These are phyloP conservation scores for Phataginus tetradactyla DNA, from an alignment of 2,797 vertebrate species.

Conservation along the genomic window DNA sequence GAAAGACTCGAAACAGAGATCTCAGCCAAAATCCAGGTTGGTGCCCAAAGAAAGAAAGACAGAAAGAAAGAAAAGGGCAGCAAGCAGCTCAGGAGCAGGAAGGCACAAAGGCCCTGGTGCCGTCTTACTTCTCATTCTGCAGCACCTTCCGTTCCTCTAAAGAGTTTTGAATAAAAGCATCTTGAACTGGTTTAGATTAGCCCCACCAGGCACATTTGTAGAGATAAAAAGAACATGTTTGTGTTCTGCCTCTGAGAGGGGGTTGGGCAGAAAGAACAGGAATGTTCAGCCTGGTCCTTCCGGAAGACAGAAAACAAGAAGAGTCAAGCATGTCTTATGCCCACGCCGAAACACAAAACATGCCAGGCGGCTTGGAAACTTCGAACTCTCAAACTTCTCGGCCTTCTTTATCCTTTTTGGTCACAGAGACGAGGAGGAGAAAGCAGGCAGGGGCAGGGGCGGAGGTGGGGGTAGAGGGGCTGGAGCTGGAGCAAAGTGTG, in stretches of 20 bases:
- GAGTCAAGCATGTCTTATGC: conserved; percentile 47
- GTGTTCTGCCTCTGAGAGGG: not conserved
- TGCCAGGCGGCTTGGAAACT: conserved; percentile 72
- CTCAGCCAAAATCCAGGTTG: conserved; percentile 43
- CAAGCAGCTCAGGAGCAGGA: not conserved
- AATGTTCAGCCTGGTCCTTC: conserved; percentile 59
- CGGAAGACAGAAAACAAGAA: conserved; percentile 62
- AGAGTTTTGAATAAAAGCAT: conserved; percentile 79
- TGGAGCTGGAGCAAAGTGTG: not conserved
- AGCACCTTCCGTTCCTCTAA: conserved; percentile 74
- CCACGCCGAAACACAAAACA: conserved; percentile 47
- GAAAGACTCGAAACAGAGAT: conserved; percentile 71
- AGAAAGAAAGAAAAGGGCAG: not conserved
- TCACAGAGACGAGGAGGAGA: not conserved
- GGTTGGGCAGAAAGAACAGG: conserved; percentile 47
- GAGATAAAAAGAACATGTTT: conserved; percentile 82
- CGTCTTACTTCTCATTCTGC: conserved; percentile 69
- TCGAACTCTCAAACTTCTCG: conserved; percentile 74
- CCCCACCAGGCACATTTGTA: conserved; percentile 83
- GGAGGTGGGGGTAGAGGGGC: fast-evolving
- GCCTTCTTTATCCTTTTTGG: conserved; percentile 78
- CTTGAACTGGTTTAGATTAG: conserved; percentile 82
- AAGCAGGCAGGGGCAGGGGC: fast-evolving
- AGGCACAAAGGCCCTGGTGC: conserved; percentile 48
- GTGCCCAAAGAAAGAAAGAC: not conserved